A percentile compares a stretch with the other conserved stretches of the same genome.
Conservation (phyloP, 1,140 invertebrate species). For the Leptinotarsa lineolata region DNA sequence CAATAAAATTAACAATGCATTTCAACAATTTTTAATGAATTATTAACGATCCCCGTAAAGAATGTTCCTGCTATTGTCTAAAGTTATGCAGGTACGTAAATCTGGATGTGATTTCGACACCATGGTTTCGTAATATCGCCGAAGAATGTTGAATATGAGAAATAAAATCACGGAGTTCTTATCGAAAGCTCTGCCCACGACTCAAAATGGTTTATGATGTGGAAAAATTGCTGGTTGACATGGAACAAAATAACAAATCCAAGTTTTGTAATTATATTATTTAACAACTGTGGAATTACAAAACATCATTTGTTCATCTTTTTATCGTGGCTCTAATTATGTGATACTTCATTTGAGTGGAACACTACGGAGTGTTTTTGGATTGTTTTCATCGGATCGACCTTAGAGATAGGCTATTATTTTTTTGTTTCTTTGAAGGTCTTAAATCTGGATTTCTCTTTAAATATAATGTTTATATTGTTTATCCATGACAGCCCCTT, state of each 20-base stretch:
- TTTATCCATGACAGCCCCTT: too few relatives aligned
- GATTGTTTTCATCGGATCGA: too few relatives aligned
- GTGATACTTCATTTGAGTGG: too few relatives aligned
- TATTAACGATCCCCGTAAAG: not conserved
- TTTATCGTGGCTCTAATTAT: too few relatives aligned
- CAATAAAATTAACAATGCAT: not conserved
- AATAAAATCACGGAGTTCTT: constrained; percentile 11
- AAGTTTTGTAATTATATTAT: not conserved
- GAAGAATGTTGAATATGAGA: constrained; percentile 19
- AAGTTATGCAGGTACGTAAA: constrained; percentile 3
- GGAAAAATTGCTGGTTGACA: constrained; percentile 1
- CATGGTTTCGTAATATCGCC: constrained; percentile 6
- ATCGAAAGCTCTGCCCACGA: constrained; percentile 17
- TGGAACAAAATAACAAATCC: not conserved
- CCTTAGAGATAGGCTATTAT: too few relatives aligned
- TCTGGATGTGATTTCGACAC: constrained; percentile 7
- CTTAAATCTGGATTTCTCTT: too few relatives aligned
- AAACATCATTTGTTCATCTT: not conserved
- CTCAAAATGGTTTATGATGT: not conserved
- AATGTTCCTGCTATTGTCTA: not conserved
- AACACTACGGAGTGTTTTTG: too few relatives aligned
- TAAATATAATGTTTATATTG: too few relatives aligned
- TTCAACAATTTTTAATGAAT: not conserved
- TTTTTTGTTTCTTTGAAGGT: too few relatives aligned
- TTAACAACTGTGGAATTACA: not conserved